Conservation (phyloP, 2,113 vertebrate genomes). For the Atractosteus spatula region DNA sequence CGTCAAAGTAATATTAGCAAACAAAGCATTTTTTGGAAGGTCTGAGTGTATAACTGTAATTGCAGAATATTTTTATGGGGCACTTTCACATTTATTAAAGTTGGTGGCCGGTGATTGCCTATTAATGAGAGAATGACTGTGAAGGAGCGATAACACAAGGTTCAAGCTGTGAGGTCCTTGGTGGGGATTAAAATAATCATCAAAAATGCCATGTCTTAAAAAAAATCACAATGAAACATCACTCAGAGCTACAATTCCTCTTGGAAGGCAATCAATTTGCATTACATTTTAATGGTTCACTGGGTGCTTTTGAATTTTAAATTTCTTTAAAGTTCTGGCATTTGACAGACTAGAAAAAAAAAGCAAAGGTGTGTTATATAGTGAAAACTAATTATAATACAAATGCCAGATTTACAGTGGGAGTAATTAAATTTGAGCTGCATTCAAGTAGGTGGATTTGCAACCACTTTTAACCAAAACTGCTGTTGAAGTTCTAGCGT, state of each 20-base stretch:
- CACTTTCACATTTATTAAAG: conserved; percentile 86
- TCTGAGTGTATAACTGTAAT: conserved; percentile 68
- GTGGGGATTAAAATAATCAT: conserved; percentile 79
- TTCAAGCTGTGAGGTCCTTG: conserved; percentile 64
- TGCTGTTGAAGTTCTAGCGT: neutral
- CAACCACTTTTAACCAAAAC: neutral
- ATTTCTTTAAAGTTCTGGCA: conserved; percentile 43
- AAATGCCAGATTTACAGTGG: neutral
- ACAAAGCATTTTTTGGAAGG: conserved; percentile 48
- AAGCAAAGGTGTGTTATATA: conserved; percentile 11
- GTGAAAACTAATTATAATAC: conserved; percentile 10
- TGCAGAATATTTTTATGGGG: conserved; percentile 62
- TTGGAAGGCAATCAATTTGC: conserved; percentile 47
- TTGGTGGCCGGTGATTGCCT: conserved; percentile 83
- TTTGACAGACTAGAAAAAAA: conserved; percentile 47
- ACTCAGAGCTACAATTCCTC: conserved; percentile 37
- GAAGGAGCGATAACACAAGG: conserved; percentile 74
- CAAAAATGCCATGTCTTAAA: conserved; percentile 63
- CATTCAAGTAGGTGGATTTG: neutral
- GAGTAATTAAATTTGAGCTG: conserved; percentile 8
- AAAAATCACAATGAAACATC: conserved; percentile 59
- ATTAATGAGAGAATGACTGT: conserved; percentile 88
- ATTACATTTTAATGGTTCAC: conserved; percentile 51
- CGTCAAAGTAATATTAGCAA: conserved; percentile 37
- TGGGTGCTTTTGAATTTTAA: conserved; percentile 45